A percentile compares a stretch with the other conserved stretches of the same genome.
These are phyloP conservation scores for Lagopus leucura DNA, from an alignment of 2,113 vertebrate genomes.

Conservation along the genomic window DNA sequence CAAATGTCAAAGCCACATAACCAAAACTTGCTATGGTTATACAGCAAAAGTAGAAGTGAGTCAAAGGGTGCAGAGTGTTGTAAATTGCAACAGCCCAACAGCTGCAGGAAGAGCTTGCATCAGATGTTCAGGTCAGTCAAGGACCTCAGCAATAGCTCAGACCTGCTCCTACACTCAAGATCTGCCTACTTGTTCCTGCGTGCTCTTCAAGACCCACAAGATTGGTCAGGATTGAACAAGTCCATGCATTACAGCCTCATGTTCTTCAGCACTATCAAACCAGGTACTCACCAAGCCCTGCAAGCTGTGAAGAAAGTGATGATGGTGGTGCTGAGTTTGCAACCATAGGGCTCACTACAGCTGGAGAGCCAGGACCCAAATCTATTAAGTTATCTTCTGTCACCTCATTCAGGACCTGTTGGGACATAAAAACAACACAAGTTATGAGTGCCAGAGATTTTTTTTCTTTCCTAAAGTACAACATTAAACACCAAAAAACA, in stretches of 20 bases:
- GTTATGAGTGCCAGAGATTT: background rate
- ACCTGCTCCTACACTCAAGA: background rate
- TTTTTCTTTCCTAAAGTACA: background rate
- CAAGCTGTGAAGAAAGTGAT: conserved; percentile 90
- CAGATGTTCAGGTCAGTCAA: background rate
- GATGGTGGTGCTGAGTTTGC: conserved; percentile 80
- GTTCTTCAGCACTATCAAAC: too few species aligned
- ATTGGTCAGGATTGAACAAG: background rate
- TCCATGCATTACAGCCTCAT: background rate
- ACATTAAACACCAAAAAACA: background rate
- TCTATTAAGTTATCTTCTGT: conserved; percentile 98
- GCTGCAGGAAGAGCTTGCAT: background rate
- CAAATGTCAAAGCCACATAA: background rate
- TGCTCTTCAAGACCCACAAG: background rate
- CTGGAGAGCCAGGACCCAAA: conserved; percentile 94
- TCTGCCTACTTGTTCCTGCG: background rate
- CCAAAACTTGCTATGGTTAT: background rate
- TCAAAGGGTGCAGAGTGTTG: background rate
- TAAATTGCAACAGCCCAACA: background rate
- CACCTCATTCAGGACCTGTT: conserved; percentile 92
- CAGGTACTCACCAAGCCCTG: conserved; percentile 87
- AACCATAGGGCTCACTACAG: conserved; percentile 93
- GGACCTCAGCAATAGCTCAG: background rate
- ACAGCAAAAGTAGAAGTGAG: background rate
- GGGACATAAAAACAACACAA: background rate